Conservation (phyloP, 2,888 invertebrate genomes). For the Xestia xanthographa region DNA sequence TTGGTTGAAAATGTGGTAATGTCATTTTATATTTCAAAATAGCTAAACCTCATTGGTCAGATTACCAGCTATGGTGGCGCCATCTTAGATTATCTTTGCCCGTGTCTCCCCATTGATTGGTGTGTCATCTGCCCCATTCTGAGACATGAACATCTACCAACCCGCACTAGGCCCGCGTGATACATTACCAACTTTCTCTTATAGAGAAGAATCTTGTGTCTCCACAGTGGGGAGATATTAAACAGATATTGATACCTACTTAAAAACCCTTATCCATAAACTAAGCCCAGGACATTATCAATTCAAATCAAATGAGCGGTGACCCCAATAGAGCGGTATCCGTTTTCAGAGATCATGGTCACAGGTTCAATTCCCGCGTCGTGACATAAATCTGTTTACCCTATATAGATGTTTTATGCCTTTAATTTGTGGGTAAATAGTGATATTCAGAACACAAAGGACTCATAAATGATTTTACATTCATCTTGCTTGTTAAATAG, state of each 20-base stretch:
- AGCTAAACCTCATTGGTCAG: too few species aligned
- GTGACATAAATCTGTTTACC: conserved; percentile 40
- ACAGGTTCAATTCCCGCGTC: conserved; percentile 15
- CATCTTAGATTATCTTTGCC: too few species aligned
- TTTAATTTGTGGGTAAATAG: conserved; percentile 6
- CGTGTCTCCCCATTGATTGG: too few species aligned
- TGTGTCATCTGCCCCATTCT: too few species aligned
- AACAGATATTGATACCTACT: not conserved
- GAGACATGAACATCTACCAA: not conserved
- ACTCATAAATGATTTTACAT: not conserved
- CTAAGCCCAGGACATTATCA: not conserved
- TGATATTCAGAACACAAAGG: conserved; percentile 25
- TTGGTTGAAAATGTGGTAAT: too few species aligned
- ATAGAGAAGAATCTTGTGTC: not conserved
- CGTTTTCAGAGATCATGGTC: conserved; percentile 60
- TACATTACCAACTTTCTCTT: not conserved
- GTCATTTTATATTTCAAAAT: too few species aligned
- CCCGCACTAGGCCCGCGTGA: not conserved
- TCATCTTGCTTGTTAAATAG: not conserved
- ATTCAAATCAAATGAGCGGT: not conserved
- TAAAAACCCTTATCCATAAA: not conserved
- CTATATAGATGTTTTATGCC: conserved; percentile 18
- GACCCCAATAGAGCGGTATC: conserved; percentile 40
- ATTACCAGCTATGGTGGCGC: too few species aligned
- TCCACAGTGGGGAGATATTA: not conserved